Evolutionary conservation across 2,888 invertebrate species (phyloP), one percentile per base, ranked within the genome.

Genomic region (Agriotes lineatus): DNA sequence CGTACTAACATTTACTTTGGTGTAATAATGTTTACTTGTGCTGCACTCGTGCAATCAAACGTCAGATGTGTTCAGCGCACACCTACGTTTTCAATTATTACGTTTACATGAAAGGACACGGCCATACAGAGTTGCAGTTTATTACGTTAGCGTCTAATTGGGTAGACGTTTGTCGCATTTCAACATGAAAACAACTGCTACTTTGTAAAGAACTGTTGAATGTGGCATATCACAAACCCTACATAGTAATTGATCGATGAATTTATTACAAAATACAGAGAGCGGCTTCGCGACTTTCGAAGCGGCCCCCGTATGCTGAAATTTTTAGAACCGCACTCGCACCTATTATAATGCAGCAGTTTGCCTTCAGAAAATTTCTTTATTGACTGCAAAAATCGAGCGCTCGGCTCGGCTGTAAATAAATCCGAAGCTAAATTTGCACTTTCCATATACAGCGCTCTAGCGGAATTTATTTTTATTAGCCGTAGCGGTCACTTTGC

Each of bases 311-410:
- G 25, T 25, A 25, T 25, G n/a, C 25, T 25, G n/a, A 25, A 25
- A 25, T 25, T 25, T 25, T 25, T 25, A 5, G 7, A 25, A 5
- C 25, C 4, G 7, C 7, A 25, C 25, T 25, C 25, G 25, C 7
- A 25, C 25, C 25, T 25, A 5, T 25, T 25, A 25, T 25, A 25
- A 25, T 25, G 25, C n/a, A 45, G 45, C 35, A 54, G 33, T 54
- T 54, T 54, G 16, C 54, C 54, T 54, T 54, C 54, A 54, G 35
- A 54, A 54, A 35, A 50, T 50, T 14, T 14, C 44, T 44, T 14
- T 44, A 14, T 44, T 10, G 16, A 6, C 18, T 14, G 16, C 16
- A 44, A 44, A 44, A 44, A 48, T 48, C 16, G 16, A 25, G 7
- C 7, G 25, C 7, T 25, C 25, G 25, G 7, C 25, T 25, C 25